Base-by-base conservation (phyloP, 2,797 vertebrate species). In the Petrocephalus schoutedeni region DNA sequence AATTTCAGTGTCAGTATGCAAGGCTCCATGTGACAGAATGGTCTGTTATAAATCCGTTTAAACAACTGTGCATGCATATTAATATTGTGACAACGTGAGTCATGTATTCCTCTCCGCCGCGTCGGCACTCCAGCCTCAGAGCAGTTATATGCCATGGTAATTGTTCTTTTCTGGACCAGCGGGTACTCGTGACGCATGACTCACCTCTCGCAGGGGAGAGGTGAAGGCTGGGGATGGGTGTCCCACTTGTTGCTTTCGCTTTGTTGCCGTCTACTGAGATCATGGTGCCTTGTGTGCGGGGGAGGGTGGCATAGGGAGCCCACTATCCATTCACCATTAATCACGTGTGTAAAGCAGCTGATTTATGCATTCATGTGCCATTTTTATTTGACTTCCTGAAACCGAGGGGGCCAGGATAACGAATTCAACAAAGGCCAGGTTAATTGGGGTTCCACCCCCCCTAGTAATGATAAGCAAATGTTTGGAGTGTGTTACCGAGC, bases 41-140 rank as follows among this genome's bases (percentile, higher is more conserved):
- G 9, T 45, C 57, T 23, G 16, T 64, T 10, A 4, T 64, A 53
- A 36, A 88, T 85, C 41, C 80, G 56, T 61, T 84, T 21, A 85
- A 67, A 54, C 57, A 67, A 32, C 82, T 67, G 41, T 67, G 41
- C 58, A 49, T 84, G 61, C 21, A 41, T 87, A 83, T 88, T 85
- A 71, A 86, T 32, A 77, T 85, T 88, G 19, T 74, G 51, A 88
- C 53, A 19, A 71, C 28, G 80, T 88, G 83, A 85, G 9, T 88
- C 87, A 74, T 57, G 64, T 67, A 88, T 85, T 58, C 41, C 56
- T 21, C 49, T 3, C 6, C 59, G 8, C 51, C 61, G 64, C 58
- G 28, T 58, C 36, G 87, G 57, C 80, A 49, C 41, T 41, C n/a
- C n/a, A 28, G 56, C 49, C 77, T 45, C 45, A 19, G 36, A 12